Evolutionary conservation across 2,113 vertebrate genomes (phyloP).

Genomic region (Cyrtonyx montezumae): DNA sequence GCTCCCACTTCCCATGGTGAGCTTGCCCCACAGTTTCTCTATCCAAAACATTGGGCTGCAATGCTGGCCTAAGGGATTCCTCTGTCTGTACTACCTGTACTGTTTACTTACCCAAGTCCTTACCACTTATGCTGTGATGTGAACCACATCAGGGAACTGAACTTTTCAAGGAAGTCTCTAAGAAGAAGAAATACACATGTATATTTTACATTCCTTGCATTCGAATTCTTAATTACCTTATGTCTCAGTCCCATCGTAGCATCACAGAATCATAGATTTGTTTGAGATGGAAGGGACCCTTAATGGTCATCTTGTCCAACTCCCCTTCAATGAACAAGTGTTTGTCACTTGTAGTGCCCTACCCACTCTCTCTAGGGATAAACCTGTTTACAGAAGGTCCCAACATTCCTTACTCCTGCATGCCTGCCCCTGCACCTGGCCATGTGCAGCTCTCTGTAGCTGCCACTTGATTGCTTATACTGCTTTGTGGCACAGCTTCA

Average conservation of each 20-base stretch:
- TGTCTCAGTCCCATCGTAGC: rapidly evolving
- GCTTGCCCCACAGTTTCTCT: neutral
- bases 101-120: neutral
- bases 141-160: neutral
- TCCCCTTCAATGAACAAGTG: too few species aligned
- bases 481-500: neutral
- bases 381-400: neutral
- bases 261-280: too few species aligned
- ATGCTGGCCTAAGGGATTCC: neutral
- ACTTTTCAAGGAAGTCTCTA: neutral
- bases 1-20: rapidly evolving
- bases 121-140: neutral
- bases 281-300: too few species aligned
- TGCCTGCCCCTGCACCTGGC: neutral
- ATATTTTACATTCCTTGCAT: neutral
- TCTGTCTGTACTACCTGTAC: neutral
- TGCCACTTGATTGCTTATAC: rapidly evolving
- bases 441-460: neutral
- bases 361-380: neutral
- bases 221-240: neutral
- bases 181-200: neutral
- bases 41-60: rapidly evolving
- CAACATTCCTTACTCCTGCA: neutral
- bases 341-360: neutral
- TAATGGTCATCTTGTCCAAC: too few species aligned